Evolutionary conservation across 1,140 invertebrate genomes (phyloP), one percentile per base, ranked within the genome.

Genomic region (Anoplolepis gracilipes): DNA sequence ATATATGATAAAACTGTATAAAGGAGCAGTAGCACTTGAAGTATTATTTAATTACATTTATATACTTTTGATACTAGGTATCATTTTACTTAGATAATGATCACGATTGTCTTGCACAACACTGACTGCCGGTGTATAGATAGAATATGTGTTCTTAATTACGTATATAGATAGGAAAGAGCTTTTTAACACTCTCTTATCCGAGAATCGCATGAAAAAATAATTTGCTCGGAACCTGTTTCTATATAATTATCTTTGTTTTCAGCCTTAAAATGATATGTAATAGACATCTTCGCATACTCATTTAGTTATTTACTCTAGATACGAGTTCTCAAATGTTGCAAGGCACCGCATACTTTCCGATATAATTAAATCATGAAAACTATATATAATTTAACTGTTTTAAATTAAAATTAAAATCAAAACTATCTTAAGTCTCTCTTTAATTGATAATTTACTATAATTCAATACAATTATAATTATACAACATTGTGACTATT

Each of bases 241-340:
- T 0, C 49, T 61, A 57, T 16, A 25, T 33, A 55, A 28, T 82
- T 72, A 62, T 39, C 65, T 82, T 73, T 85, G n/a, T 57, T 42
- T 42, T 91, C 88, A 91, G 88, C 86, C 89, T 92, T 90, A 88
- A 89, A 90, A 82, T 90, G 90, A 91, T 89, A 92, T 87, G 25
- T 30, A 90, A 85, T 75, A 73, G 76, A 85, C 87, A 81, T 62
- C 59, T 79, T 25, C 49, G 39, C 65, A 64, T 49, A 57, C 25
- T 72, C 3, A 72, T 81, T 61, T 73, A 46, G 30, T n/a, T 67
- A 85, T 77, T 70, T 57, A 65, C 65, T 4, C n/a, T 53, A 67
- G 33, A 59, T 78, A 78, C 25, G 33, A 61, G 13, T 8, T 46
- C 75, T 81, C 62, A 36, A 73, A 85, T 61, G 36, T 85, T 85